Evolutionary conservation across 2,797 vertebrate species (phyloP).

Genomic region (Echeneis naucrates): DNA sequence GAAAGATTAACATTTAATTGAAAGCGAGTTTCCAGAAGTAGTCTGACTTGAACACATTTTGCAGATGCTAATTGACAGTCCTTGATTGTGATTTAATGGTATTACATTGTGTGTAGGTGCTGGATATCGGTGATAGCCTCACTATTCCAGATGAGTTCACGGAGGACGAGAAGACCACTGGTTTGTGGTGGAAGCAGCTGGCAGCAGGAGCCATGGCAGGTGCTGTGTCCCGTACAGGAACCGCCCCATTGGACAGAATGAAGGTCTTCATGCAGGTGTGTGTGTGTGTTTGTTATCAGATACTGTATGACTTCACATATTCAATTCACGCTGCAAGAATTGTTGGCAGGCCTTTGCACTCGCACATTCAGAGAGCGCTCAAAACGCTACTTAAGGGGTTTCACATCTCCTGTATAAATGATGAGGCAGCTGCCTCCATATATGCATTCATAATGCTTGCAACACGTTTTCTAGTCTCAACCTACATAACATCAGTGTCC

Average conservation of each 20-base stretch:
- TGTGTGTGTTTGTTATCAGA: background rate
- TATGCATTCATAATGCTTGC: too few relatives aligned
- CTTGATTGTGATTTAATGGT: background rate
- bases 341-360: too few relatives aligned
- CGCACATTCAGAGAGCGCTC: too few relatives aligned
- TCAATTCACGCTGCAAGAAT: background rate
- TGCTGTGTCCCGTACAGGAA: slow-evolving; percentile 93
- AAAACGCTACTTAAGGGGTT: too few relatives aligned
- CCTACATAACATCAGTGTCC: background rate
- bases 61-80: background rate
- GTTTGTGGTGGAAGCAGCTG: slow-evolving; percentile 95
- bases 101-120: slow-evolving; percentile 80
- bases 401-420: too few relatives aligned
- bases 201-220: slow-evolving; percentile 90
- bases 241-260: slow-evolving; percentile 92
- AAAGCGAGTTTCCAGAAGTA: background rate
- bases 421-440: too few relatives aligned
- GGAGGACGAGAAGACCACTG: slow-evolving; percentile 91
- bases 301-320: background rate
- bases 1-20: background rate
- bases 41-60: background rate
- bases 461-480: background rate
- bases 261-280: slow-evolving; percentile 98
- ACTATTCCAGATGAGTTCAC: slow-evolving; percentile 96
- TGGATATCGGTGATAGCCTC: slow-evolving; percentile 95